Conservation (phyloP, 2,113 vertebrate species). For the Seriola aureovittata region DNA sequence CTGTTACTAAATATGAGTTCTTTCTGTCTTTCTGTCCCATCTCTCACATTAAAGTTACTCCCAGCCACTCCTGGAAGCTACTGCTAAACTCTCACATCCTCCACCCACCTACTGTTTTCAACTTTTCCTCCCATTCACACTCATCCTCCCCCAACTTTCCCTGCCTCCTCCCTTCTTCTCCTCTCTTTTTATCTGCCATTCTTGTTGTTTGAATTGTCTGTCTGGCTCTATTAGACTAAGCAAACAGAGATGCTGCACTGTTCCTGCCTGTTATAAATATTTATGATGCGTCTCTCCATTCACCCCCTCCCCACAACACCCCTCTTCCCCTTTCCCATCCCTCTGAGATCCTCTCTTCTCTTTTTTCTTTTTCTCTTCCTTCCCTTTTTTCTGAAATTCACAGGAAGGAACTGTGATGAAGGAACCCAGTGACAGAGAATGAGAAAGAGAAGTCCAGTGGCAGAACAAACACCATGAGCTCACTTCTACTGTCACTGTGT, state of each 20-base stretch:
- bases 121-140: slow-evolving; percentile 26
- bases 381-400: slow-evolving; percentile 53
- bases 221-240: slow-evolving; percentile 68
- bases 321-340: slow-evolving; percentile 38
- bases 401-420: slow-evolving; percentile 36
- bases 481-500: slow-evolving; percentile 55
- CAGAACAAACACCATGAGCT: slow-evolving; percentile 45
- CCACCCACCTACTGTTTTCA: slow-evolving; percentile 33
- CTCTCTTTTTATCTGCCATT: slow-evolving; percentile 30
- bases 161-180: not conserved
- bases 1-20: not conserved
- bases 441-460: slow-evolving; percentile 58
- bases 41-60: slow-evolving; percentile 15
- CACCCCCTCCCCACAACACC: slow-evolving; percentile 14
- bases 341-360: slow-evolving; percentile 56
- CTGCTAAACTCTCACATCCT: slow-evolving; percentile 22
- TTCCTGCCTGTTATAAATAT: slow-evolving; percentile 76
- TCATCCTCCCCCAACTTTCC: slow-evolving; percentile 30
- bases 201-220: slow-evolving; percentile 63
- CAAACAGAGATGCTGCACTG: slow-evolving; percentile 74
- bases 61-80: not conserved
- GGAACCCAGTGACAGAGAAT: slow-evolving; percentile 48
- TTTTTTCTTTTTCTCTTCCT: slow-evolving; percentile 53
- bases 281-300: slow-evolving; percentile 67
- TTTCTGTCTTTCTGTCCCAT: slow-evolving; percentile 4